Evolutionary conservation across 1,140 invertebrate species (phyloP).

Genomic region (Cyrtorhinus lividipennis): DNA sequence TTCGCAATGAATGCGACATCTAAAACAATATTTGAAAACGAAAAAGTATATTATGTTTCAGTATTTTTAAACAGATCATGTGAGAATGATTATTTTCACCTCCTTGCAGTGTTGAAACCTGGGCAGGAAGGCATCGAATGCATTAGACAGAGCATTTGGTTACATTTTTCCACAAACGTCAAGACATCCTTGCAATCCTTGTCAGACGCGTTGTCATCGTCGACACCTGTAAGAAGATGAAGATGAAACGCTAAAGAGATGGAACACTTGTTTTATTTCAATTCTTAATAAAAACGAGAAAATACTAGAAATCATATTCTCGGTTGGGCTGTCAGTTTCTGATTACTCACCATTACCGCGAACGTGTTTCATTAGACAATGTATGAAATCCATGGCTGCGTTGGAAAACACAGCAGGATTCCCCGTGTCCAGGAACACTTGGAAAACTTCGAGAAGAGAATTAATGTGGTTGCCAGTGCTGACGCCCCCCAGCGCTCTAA

Average conservation of each 20-base stretch:
- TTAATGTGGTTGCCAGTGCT: constrained; percentile 41
- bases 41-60: no score
- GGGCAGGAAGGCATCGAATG: constrained; percentile 89
- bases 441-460: constrained; percentile 79
- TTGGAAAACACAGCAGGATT: constrained; percentile 87
- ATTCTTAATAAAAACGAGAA: no score
- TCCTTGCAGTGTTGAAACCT: constrained; percentile 65
- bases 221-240: constrained; percentile 21
- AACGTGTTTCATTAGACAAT: constrained; percentile 63
- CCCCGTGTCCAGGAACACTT: constrained; percentile 80
- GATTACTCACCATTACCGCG: constrained; percentile 37
- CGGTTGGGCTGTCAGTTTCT: no score
- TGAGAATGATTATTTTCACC: constrained; percentile 5
- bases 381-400: constrained; percentile 80
- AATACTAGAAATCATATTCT: no score
- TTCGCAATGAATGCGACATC: no score
- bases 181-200: constrained; percentile 65
- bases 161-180: constrained; percentile 70
- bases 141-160: constrained; percentile 76
- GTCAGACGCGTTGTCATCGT: constrained; percentile 30
- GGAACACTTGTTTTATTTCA: background rate
- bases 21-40: no score
- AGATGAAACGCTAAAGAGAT: background rate
- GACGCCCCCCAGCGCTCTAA: constrained; percentile 75
- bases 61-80: no score